phyloP scores from a whole-genome alignment of 1,140 invertebrate genomes.

The Sycophila sp. region DNA sequence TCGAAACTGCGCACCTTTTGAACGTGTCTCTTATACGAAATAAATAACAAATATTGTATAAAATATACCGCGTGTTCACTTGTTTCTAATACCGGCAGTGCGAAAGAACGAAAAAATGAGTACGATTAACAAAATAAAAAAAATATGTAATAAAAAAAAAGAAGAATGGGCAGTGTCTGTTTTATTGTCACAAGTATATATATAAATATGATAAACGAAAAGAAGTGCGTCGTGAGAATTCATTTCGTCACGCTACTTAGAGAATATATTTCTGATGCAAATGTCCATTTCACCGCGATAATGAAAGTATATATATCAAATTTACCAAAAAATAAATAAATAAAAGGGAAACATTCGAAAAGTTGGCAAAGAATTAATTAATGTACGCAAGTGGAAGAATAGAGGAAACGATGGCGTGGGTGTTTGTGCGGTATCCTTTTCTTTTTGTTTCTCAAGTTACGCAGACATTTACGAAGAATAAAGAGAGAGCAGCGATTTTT shows the following conservation, averaged over 20 bases:
- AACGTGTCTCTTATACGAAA: too few relatives aligned
- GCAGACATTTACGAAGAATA: background rate
- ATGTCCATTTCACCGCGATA: conserved; percentile 25
- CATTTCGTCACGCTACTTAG: conserved; percentile 15
- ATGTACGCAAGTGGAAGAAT: too few relatives aligned
- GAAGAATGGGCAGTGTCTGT: background rate
- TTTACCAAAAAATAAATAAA: background rate
- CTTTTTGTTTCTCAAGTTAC: conserved; percentile 6
- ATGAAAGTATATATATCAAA: conserved; percentile 21
- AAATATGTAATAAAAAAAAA: background rate
- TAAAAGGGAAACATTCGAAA: background rate
- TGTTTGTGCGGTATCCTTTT: background rate
- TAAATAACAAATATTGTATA: background rate
- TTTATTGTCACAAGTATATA: conserved; percentile 6
- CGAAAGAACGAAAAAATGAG: background rate
- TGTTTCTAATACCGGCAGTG: conserved; percentile 8
- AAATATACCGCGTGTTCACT: background rate
- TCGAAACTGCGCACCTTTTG: background rate
- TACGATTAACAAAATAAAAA: background rate
- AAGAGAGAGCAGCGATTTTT: background rate
- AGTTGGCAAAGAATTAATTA: background rate
- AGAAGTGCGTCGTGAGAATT: background rate
- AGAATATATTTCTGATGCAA: conserved; percentile 10
- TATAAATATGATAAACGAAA: background rate
- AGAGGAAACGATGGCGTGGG: background rate